Evolutionary conservation across 2,888 invertebrate species (phyloP).

Genomic region (Stenurella melanura): DNA sequence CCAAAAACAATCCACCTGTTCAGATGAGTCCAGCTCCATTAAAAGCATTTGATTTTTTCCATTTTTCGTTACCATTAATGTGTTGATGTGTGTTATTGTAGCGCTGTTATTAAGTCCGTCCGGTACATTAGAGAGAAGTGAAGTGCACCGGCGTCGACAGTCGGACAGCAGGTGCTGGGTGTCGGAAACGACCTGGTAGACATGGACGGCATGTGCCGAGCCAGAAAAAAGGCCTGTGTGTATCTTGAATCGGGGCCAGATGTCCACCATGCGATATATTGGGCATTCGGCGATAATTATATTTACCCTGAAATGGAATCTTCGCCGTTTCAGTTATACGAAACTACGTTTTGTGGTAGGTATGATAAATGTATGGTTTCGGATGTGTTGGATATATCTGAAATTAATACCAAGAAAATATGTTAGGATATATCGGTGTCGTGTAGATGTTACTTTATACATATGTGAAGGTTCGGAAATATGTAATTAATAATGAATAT

Average conservation of each 20-base stretch:
- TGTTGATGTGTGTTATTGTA: background rate
- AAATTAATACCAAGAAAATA: slow-evolving; percentile 21
- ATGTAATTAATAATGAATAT: background rate
- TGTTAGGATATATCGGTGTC: background rate
- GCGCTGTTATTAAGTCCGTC: slow-evolving; percentile 17
- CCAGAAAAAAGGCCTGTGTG: slow-evolving; percentile 31
- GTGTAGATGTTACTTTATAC: background rate
- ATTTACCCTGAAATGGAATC: slow-evolving; percentile 21
- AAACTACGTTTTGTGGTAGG: slow-evolving; percentile 31
- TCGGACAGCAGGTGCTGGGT: slow-evolving; percentile 43
- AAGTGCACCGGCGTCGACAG: slow-evolving; percentile 30
- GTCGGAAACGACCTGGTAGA: slow-evolving; percentile 30
- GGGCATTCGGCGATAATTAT: slow-evolving; percentile 20
- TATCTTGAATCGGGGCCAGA: slow-evolving; percentile 41
- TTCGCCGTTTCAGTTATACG: slow-evolving; percentile 22
- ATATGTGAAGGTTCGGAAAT: background rate
- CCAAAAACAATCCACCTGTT: background rate
- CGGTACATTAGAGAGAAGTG: slow-evolving; percentile 28
- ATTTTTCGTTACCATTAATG: background rate
- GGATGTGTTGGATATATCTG: slow-evolving; percentile 20
- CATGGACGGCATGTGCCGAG: slow-evolving; percentile 41
- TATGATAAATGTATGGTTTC: slow-evolving; percentile 28
- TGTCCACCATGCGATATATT: slow-evolving; percentile 37
- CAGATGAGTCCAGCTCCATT: background rate
- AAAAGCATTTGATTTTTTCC: background rate